Base-by-base conservation (phyloP, 2,797 vertebrate species). In the Tinamus major region DNA sequence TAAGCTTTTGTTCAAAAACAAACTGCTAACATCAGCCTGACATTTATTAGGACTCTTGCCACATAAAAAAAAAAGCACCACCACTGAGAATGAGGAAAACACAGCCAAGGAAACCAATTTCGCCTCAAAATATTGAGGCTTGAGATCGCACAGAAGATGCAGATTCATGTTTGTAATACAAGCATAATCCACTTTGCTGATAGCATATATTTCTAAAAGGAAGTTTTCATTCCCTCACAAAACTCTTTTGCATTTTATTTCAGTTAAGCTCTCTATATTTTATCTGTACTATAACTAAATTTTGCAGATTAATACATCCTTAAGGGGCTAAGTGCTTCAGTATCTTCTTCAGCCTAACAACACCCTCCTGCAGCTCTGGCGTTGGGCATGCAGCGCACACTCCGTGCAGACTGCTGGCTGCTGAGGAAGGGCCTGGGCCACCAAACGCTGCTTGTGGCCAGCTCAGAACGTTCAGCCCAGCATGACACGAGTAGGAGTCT, bases 401-500 rank as follows among this genome's bases (percentile, higher is more conserved):
- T 5, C 76, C 19, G 44, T 86, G 62, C 51, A 79, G 39, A 65
- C 76, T 81, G 10, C 49, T 69, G 3, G 8, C 84, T 84, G 86
- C 51, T 29, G 62, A 46, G 58, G 7, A 62, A 76, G 76, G 46
- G 49, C 26, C 3, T 0, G 0, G 89, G 59, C 33, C 41, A 56
- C 44, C 39, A 20, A 27, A 21, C 68, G 61, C 19, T 71, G 53
- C 44, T 61, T 13, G 17, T 42, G 56, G 12, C 51, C 70, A 65
- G 61, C 49, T 49, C 58, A 85, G 23, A 82, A 89, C 29, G 39
- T 46, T 24, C 31, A 78, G 5, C 0, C 26, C 10, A 74, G 42
- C 85, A 4, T 2, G 5, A 15, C 71, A 11, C 8, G 44, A 58
- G 19, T 21, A 33, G 0, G 0, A 80, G 12, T 4, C 26, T 92